Evolutionary conservation across 2,888 invertebrate genomes (phyloP).

Genomic region (Lomographa bimaculata): DNA sequence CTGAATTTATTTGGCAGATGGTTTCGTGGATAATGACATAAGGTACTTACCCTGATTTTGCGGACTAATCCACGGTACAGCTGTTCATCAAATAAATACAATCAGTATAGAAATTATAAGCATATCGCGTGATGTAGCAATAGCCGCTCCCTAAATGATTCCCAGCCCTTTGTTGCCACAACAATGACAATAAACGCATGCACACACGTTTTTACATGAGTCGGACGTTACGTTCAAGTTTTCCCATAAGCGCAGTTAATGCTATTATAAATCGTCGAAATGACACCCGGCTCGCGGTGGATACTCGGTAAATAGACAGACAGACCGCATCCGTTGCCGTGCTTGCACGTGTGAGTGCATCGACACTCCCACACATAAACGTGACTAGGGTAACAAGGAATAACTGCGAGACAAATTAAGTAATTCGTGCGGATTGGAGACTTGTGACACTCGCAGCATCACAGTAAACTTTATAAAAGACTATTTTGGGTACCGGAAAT

Average conservation of each 20-base stretch:
- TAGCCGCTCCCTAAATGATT: slow-evolving; percentile 29
- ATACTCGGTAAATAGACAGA: slow-evolving; percentile 44
- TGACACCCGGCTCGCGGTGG: slow-evolving; percentile 32
- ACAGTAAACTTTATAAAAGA: too few species aligned
- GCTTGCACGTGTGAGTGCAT: slow-evolving; percentile 28
- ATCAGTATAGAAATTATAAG: too few species aligned
- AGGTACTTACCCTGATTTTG: too few species aligned
- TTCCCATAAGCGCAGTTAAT: slow-evolving; percentile 37
- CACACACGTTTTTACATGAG: slow-evolving; percentile 37
- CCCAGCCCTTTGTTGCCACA: slow-evolving; percentile 32
- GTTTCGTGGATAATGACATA: too few species aligned
- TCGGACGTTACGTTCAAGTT: slow-evolving; percentile 39
- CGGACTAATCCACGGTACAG: too few species aligned
- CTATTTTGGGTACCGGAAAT: too few species aligned
- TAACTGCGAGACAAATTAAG: not conserved
- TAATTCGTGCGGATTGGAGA: not conserved
- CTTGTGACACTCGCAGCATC: too few species aligned
- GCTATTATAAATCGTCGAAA: slow-evolving; percentile 43
- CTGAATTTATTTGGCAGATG: too few species aligned
- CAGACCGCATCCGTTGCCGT: slow-evolving; percentile 61
- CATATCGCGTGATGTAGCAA: slow-evolving; percentile 28
- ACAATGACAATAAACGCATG: slow-evolving; percentile 32
- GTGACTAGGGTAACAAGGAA: slow-evolving; percentile 24
- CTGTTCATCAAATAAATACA: too few species aligned
- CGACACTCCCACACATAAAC: slow-evolving; percentile 37